These are phyloP conservation scores for Varanus komodoensis DNA, from an alignment of 2,113 vertebrate species.

Conservation along the genomic window DNA sequence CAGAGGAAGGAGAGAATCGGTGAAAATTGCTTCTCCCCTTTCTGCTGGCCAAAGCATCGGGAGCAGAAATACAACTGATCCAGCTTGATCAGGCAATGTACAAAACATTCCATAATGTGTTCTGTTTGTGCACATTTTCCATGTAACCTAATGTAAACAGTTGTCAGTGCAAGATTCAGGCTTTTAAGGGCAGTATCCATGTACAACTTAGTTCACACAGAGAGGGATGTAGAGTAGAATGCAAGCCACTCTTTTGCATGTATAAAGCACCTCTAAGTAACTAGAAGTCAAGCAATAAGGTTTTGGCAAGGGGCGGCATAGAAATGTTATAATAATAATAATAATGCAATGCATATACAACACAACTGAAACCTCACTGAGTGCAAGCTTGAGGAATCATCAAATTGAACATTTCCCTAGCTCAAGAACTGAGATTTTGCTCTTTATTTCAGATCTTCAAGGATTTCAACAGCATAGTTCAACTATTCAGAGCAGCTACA, in stretches of 20 bases:
- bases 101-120: background rate
- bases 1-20: no score
- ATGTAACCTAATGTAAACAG: background rate
- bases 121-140: background rate
- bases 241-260: background rate
- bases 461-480: slow-evolving; percentile 45
- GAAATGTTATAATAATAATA: no score
- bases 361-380: background rate
- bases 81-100: background rate
- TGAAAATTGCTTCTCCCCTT: no score
- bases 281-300: slow-evolving; percentile 17
- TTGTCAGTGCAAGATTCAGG: background rate
- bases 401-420: background rate
- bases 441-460: slow-evolving; percentile 34
- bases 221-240: background rate
- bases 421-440: background rate
- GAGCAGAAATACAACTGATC: background rate
- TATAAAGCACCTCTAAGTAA: slow-evolving; percentile 1
- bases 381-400: slow-evolving; percentile 23
- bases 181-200: background rate
- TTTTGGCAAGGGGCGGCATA: no score
- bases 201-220: background rate
- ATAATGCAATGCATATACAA: background rate
- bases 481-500: slow-evolving; percentile 61
- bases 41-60: no score